Percentiles rank a stretch among this genome's conserved stretches.
Conservation (phyloP, 2,888 invertebrate species). For the Nycteola revayana region DNA sequence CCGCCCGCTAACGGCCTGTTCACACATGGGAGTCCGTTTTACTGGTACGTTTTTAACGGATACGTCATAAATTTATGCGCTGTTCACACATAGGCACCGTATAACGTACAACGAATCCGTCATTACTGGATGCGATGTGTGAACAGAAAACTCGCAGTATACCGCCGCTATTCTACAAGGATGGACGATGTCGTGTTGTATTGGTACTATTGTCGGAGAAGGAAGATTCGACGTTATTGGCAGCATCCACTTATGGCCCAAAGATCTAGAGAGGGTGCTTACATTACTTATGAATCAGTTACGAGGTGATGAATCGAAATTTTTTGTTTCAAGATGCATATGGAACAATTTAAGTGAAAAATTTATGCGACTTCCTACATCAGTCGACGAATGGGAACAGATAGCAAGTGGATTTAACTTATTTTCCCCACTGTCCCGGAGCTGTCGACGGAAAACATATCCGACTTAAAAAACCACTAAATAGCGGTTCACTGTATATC, state of each 20-base stretch:
- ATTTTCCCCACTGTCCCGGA: slow-evolving; percentile 16
- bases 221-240: slow-evolving; percentile 18
- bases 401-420: slow-evolving; percentile 20
- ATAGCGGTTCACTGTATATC: slow-evolving; percentile 21
- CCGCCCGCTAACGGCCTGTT: slow-evolving; percentile 1
- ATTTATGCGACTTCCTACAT: slow-evolving; percentile 21
- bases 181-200: too few relatives aligned
- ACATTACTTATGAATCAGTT: slow-evolving; percentile 3
- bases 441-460: slow-evolving; percentile 29
- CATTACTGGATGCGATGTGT: too few relatives aligned
- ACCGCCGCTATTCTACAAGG: too few relatives aligned
- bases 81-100: slow-evolving; percentile 14
- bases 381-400: slow-evolving; percentile 19
- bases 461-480: slow-evolving; percentile 20
- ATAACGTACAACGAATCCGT: slow-evolving; percentile 15
- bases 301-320: slow-evolving; percentile 16
- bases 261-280: slow-evolving; percentile 16
- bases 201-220: slow-evolving; percentile 8
- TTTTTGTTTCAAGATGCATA: too few relatives aligned
- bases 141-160: too few relatives aligned
- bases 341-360: too few relatives aligned
- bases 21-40: slow-evolving; percentile 8
- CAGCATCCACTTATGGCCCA: slow-evolving; percentile 17
- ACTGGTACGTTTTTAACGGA: slow-evolving; percentile 11
- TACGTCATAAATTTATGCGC: slow-evolving; percentile 7